Base-by-base conservation (phyloP, 2,113 vertebrate genomes). In the Oncorhynchus keta region DNA sequence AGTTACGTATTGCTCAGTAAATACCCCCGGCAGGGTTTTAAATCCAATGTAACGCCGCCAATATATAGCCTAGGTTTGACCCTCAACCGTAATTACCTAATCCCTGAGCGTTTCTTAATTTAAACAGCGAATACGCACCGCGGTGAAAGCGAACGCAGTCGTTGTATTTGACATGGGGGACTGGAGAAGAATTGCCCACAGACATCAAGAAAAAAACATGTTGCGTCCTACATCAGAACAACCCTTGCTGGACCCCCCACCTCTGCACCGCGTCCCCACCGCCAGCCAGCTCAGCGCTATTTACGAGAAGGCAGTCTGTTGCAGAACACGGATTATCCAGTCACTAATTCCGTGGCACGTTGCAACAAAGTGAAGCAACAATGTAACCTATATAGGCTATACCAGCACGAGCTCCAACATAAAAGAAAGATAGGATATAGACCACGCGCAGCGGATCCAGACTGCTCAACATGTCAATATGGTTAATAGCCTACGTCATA, bases 241-340 rank as follows among this genome's bases (percentile, higher is more conserved):
- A 61, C 70, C 74, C 80, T 81, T 81, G 75, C 85, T 68, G 76
- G 84, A 84, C 69, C 61, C 79, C 77, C 67, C 55, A 62, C 18
- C 14, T 16, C 14, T 85, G 11, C 22, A 7, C 14, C 1, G n/a
- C 30, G 65, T 67, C 61, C 86, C 76, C 71, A 55, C 57, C 74
- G 30, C 61, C 81, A 74, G 81, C 74, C 80, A 88, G 88, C 85
- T 89, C 88, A 87, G 88, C 90, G 83, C 86, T 86, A 90, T 92
- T 92, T 91, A 92, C 88, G 78, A 89, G 87, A 88, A 91, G 80
- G 67, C 87, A 91, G 80, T 68, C 87, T 93, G 93, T 93, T 92
- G 91, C 88, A 91, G 79, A 84, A 87, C 84, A 85, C 83, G 88
- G 92, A 92, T 93, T 91, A 92, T 88, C 87, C 85, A 81, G 61